Percentiles rank a stretch among this genome's conserved stretches.
Evolutionary conservation across 2,113 vertebrate genomes (phyloP).

Genomic region (Gobiocypris rarus): DNA sequence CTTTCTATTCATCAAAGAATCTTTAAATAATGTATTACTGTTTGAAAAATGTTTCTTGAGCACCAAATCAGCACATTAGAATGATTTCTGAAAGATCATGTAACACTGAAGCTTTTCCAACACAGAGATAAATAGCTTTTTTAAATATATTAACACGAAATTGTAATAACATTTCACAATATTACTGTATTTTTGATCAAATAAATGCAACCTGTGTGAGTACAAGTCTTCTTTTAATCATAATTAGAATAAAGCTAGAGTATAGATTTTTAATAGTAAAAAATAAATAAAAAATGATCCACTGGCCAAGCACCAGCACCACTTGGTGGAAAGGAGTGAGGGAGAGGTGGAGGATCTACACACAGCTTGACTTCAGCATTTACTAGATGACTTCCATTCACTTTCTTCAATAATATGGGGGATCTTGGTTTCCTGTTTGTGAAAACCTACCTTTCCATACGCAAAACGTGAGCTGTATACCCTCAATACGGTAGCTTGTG

Average conservation of each 20-base stretch:
- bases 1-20: neutral
- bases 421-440: neutral
- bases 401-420: neutral
- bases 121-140: neutral
- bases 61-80: neutral
- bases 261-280: neutral
- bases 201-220: neutral
- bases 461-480: neutral
- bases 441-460: neutral
- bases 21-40: neutral
- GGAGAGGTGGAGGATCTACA: constrained; percentile 35
- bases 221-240: neutral
- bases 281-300: neutral
- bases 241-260: neutral
- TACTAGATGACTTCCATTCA: constrained; percentile 52
- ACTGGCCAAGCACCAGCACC: constrained; percentile 46
- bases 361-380: constrained; percentile 57
- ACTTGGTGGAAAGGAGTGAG: constrained; percentile 24
- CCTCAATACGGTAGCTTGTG: neutral
- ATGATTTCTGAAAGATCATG: neutral
- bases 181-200: neutral
- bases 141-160: neutral
- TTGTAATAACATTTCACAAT: neutral
- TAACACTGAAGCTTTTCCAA: neutral
- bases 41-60: neutral